phyloP scores from a whole-genome alignment of 2,797 vertebrate genomes.

The Catharus ustulatus region DNA sequence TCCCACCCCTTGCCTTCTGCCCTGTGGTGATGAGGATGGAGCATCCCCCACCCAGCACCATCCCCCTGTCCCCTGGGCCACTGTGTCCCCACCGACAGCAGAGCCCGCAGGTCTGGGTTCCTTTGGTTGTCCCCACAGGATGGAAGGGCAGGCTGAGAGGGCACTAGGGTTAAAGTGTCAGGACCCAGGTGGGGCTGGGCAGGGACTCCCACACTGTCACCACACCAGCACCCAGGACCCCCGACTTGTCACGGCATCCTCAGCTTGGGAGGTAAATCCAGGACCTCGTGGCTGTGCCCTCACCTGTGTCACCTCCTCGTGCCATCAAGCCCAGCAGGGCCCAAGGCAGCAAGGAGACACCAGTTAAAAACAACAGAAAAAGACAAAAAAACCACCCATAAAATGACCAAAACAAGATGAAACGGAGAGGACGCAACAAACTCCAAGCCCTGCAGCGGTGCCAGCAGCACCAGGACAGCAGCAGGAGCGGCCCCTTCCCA shows the following conservation, averaged over 20 bases:
- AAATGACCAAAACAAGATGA: background rate
- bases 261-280: background rate
- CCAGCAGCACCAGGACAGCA: background rate
- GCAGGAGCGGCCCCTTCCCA: background rate
- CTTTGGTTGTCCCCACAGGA: background rate
- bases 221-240: background rate
- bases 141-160: background rate
- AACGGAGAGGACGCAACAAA: background rate
- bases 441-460: background rate
- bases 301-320: accelerated
- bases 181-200: background rate
- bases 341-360: background rate
- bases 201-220: background rate
- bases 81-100: accelerated
- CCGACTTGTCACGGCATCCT: accelerated
- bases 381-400: background rate
- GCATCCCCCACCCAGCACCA: background rate
- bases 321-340: background rate
- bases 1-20: background rate
- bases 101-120: background rate
- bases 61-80: background rate
- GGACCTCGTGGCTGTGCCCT: accelerated
- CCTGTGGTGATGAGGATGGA: background rate
- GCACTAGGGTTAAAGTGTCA: background rate
- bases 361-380: background rate